Base-by-base conservation (phyloP, 1,140 invertebrate genomes). In the Calephelis virginiensis region DNA sequence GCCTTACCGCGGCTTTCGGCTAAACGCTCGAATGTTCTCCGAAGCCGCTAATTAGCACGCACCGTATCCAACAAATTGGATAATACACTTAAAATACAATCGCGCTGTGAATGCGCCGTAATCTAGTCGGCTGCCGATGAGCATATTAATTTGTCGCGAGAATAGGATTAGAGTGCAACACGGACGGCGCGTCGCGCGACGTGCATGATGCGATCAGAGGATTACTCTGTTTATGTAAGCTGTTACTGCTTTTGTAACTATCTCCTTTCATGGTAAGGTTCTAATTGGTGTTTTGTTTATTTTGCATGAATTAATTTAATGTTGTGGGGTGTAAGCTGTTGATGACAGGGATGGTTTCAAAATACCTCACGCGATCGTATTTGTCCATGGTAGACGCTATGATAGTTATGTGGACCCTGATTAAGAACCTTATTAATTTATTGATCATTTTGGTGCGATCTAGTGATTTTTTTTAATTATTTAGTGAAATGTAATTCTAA, bases 31-130 rank as follows among this genome's bases (percentile, higher is more conserved):
- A 69, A 71, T 76, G 74, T 82, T 76, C 75, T 76, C 74, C 74
- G 77, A 81, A 76, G 77, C 74, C 75, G 77, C 80, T 83, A 84
- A 89, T 90, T 87, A 90, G 80, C 79, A 85, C 85, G 86, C 86
- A 89, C 83, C 87, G 86, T 89, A 86, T 86, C 82, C 76, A 83
- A 80, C 78, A 89, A 90, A 91, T 91, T 91, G 86, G 86, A 89
- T 91, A 91, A 91, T 91, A 89, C 85, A 89, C 86, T 90, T 90
- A 89, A 91, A 89, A 91, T 87, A 91, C 88, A 90, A 90, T 90
- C 83, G 86, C 81, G 82, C 82, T 76, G 86, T 86, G 82, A 87
- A 89, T 81, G 85, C 82, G 75, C 77, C 79, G 80, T 90, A 90
- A 88, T 88, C 88, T 83, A 88, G 82, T 86, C 81, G 80, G 80